Evolutionary conservation across 2,888 invertebrate species (phyloP), one percentile per base, ranked within the genome.

Genomic region (Heliconius hortense): DNA sequence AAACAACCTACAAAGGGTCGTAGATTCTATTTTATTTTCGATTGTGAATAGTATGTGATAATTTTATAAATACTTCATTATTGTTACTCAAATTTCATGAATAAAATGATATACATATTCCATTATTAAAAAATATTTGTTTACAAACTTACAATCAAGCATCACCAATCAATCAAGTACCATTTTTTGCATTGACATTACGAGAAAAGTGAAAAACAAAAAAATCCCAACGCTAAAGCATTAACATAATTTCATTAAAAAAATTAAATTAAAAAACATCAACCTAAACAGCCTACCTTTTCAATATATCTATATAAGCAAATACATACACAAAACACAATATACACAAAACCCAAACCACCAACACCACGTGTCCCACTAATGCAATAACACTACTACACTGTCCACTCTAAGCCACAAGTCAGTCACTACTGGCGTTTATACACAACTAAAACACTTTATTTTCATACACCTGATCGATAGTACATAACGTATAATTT

Each of bases 361-460:
- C 39, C 28, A 53, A 21, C 8, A 21, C 31, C 92, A 92, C 92
- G 90, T 91, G 91, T 91, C 89, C 90, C 88, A 79, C 77, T 76
- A 76, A 82, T 81, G 86, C 89, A 88, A 86, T 84, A 84, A 86
- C 87, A 87, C 86, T 84, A 82, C 81, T 81, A 82, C 82, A 84
- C 85, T 82, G 82, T 84, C 85, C 87, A 88, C 88, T 88, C 89
- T 85, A 87, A 84, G 84, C 86, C 89, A 85, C 86, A 82, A 90
- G 86, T 88, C 86, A 89, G 90, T 89, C 89, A 91, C 92, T 90
- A 93, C 93, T 91, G 93, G 89, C 87, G 89, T 91, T 88, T 89
- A 84, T 87, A 87, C 84, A 85, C 85, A 85, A 85, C 87, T 89
- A 89, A 88, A 89, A 91, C 88, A 88, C 90, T 89, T 91, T 91